Evolutionary conservation across 2,113 vertebrate species (phyloP).

Genomic region (Sturnira hondurensis): DNA sequence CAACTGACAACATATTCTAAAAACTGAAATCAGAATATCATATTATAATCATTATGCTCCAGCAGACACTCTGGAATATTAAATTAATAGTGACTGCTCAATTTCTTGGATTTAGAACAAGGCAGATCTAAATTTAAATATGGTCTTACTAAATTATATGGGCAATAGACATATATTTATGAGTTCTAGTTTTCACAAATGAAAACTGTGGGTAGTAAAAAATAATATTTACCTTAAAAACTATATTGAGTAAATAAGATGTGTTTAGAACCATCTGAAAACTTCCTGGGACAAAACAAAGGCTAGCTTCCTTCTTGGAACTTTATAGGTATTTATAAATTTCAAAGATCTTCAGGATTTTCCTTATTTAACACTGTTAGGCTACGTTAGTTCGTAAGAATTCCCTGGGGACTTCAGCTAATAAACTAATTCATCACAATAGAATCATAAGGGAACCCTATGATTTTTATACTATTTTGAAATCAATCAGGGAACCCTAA

Average conservation of each 20-base stretch:
- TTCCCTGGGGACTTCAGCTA: neutral
- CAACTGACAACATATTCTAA: slow-evolving; percentile 20
- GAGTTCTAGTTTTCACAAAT: neutral
- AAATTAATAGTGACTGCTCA: neutral
- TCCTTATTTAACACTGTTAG: neutral
- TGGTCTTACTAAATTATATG: neutral
- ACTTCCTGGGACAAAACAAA: neutral
- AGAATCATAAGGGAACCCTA: neutral
- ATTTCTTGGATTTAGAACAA: neutral
- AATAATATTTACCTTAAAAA: neutral
- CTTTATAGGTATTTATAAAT: neutral
- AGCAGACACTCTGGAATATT: neutral
- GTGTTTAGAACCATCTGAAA: neutral
- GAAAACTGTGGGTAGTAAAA: neutral
- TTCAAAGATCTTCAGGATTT: neutral
- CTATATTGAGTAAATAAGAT: neutral
- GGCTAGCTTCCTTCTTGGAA: neutral
- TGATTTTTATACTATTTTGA: neutral
- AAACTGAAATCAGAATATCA: neutral
- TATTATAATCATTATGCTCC: neutral
- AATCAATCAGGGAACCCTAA: neutral
- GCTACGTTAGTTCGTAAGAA: neutral
- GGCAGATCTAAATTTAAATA: neutral
- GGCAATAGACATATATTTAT: neutral
- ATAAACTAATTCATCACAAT: neutral